Conservation (phyloP, 2,797 vertebrate species). For the Lateolabrax maculatus region DNA sequence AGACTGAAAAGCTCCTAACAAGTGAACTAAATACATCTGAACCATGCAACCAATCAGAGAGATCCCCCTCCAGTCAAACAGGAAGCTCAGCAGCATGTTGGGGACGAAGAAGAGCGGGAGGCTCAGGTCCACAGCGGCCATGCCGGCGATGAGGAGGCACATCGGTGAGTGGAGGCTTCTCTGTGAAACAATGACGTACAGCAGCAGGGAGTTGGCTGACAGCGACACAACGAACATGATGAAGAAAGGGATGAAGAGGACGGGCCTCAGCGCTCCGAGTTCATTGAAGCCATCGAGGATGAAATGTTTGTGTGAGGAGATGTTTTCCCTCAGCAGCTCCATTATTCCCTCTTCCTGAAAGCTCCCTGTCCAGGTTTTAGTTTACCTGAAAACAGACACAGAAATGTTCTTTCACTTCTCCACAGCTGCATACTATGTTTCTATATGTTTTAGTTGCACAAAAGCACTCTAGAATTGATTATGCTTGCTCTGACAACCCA, state of each 20-base stretch:
- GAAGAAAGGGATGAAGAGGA: slow-evolving; percentile 62
- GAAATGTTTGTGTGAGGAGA: slow-evolving; percentile 45
- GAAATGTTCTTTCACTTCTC: too few species aligned
- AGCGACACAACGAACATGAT: slow-evolving; percentile 55
- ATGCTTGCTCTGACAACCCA: too few species aligned
- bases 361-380: too few species aligned
- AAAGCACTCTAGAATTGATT: too few species aligned
- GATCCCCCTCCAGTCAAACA: slow-evolving; percentile 63
- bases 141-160: slow-evolving; percentile 76
- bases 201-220: slow-evolving; percentile 62
- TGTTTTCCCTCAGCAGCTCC: slow-evolving; percentile 21
- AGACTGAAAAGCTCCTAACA: slow-evolving; percentile 71
- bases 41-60: slow-evolving; percentile 64
- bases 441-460: too few species aligned
- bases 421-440: too few species aligned
- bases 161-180: slow-evolving; percentile 77
- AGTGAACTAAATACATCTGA: slow-evolving; percentile 68
- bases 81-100: slow-evolving; percentile 72
- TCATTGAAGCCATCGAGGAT: slow-evolving; percentile 51
- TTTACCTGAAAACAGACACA: background rate
- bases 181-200: slow-evolving; percentile 62
- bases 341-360: background rate
- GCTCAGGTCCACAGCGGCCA: slow-evolving; percentile 64
- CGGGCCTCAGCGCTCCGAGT: slow-evolving; percentile 40
- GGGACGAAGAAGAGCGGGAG: slow-evolving; percentile 69